Base-by-base conservation (phyloP, 2,797 vertebrate genomes). In the Hippocampus kuda region DNA sequence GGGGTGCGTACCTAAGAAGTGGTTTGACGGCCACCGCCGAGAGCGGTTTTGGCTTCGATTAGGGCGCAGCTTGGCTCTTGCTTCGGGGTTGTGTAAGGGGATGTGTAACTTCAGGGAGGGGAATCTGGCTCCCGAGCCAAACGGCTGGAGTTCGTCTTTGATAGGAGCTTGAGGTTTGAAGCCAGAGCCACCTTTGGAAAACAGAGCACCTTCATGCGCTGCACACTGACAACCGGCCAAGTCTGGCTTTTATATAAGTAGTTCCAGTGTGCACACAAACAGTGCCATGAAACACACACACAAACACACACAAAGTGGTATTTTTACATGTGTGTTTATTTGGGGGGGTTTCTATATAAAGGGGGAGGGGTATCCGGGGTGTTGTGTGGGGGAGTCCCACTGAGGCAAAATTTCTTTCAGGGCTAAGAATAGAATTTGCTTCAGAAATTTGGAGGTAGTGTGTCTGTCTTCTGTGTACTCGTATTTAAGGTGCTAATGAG, bases 371-470 rank as follows among this genome's bases (percentile, higher is more conserved):
- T 84, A 77, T 88, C 81, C 34, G 76, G 80, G 82, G 85, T 85
- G 83, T 81, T 85, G 71, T 72, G 56, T 77, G 49, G 72, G 82
- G 79, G 79, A 80, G 82, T 80, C 79, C 84, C 84, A 74, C 68
- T 48, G 76, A 72, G 79, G 63, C 86, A 86, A 84, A 83, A 76
- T 84, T 82, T 78, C 77, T 71, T 61, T 75, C 77, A 26, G 77
- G 44, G 80, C 84, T 88, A 87, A 88, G 83, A 89, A 89, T 88
- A 90, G 86, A 77, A 64, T n/a, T 72, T 72, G 68, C 80, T 84
- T 84, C 73, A 84, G 78, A 75, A 78, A 85, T 85, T 24, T 72
- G 68, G 57, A 75, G 72, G 83, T 82, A 71, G 75, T 54, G 69
- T 74, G 63, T 83, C 69, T 73, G 65, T 83, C 68, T 30, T 70